Percentiles rank a stretch among this genome's conserved stretches.
Evolutionary conservation across 2,797 vertebrate species (phyloP).

Genomic region (Pterois miles): DNA sequence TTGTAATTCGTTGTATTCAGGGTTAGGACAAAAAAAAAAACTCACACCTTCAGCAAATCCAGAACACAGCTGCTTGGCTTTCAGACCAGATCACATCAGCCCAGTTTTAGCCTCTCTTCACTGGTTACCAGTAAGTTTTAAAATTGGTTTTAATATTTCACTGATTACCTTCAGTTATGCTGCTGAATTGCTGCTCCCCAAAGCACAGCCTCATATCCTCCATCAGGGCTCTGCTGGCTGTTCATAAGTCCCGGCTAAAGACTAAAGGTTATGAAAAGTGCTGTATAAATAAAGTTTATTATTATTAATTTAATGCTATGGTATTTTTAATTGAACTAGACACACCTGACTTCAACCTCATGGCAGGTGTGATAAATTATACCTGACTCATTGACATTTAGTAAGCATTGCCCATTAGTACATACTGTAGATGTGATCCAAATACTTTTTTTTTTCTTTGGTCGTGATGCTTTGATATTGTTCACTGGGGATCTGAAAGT

Average conservation of each 20-base stretch:
- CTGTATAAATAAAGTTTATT: not conserved
- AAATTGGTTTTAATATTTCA: not conserved
- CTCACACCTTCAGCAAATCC: not conserved
- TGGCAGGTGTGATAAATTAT: conserved; percentile 32
- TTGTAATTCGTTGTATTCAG: not conserved
- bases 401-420: conserved; percentile 25
- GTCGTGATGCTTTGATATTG: conserved; percentile 15
- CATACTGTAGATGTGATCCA: conserved; percentile 13
- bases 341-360: conserved; percentile 19
- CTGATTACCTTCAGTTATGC: not conserved
- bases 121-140: not conserved
- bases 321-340: conserved; percentile 19
- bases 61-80: not conserved
- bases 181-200: not conserved
- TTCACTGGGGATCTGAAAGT: conserved; percentile 38
- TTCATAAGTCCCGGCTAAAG: not conserved
- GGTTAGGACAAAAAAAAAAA: no score
- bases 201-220: not conserved
- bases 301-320: conserved; percentile 8
- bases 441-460: conserved; percentile 17
- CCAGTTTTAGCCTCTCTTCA: not conserved
- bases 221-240: not conserved
- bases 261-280: not conserved
- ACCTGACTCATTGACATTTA: conserved; percentile 11
- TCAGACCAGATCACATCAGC: not conserved